Conservation (phyloP, 1,140 invertebrate genomes). For the Laupala kohalensis region DNA sequence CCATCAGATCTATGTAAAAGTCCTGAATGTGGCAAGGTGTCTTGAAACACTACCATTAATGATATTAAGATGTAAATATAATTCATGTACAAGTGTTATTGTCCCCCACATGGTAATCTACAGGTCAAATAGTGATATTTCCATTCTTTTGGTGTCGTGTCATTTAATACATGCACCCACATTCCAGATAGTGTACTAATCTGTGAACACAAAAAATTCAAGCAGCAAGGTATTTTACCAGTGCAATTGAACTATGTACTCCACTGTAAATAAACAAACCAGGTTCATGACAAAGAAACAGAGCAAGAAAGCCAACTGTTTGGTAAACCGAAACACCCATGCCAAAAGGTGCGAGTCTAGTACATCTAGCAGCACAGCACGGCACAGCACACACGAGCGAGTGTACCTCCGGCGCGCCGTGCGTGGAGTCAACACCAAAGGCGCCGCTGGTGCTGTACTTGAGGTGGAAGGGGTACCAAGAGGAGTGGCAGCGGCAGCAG, state of each 20-base stretch:
- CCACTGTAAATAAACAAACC: not conserved
- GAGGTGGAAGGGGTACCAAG: constrained; percentile 18
- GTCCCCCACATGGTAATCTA: too few species aligned
- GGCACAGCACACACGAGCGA: constrained; percentile 3
- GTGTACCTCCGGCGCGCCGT: constrained; percentile 25
- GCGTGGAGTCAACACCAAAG: constrained; percentile 35
- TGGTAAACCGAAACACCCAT: not conserved
- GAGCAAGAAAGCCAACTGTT: not conserved
- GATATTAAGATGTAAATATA: too few species aligned
- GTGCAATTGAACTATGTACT: not conserved
- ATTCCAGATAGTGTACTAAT: not conserved
- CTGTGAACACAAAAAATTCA: not conserved
- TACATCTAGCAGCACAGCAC: constrained; percentile 1
- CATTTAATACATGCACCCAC: not conserved
- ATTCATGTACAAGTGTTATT: too few species aligned
- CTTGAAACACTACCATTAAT: too few species aligned
- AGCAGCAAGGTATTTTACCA: not conserved
- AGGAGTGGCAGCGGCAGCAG: constrained; percentile 16
- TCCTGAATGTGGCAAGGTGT: too few species aligned
- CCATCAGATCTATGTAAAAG: too few species aligned
- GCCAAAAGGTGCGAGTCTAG: not conserved
- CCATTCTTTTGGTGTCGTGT: too few species aligned
- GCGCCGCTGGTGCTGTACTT: constrained; percentile 25
- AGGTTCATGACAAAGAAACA: not conserved
- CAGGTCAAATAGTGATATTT: too few species aligned